These are phyloP conservation scores for Taurulus bubalis DNA, from an alignment of 2,113 vertebrate species.

Conservation along the genomic window DNA sequence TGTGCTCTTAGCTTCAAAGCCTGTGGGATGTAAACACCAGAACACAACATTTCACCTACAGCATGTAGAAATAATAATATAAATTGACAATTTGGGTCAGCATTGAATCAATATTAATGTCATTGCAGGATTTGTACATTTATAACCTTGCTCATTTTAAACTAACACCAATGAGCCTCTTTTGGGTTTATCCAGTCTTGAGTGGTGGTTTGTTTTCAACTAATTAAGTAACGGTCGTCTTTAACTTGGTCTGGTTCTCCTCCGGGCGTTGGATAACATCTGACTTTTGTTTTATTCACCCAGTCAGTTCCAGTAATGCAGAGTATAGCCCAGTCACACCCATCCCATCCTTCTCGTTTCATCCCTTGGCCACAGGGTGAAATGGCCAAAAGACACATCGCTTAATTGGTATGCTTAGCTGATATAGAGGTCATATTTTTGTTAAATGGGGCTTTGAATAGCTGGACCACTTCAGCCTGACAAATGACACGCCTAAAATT, in stretches of 20 bases:
- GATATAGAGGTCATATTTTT: conserved; percentile 62
- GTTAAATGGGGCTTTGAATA: conserved; percentile 41
- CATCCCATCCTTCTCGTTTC: conserved; percentile 21
- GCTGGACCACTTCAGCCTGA: conserved; percentile 27
- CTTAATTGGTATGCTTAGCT: conserved; percentile 58
- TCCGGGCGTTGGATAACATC: conserved; percentile 41
- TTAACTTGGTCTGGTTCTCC: conserved; percentile 25
- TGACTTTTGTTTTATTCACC: conserved; percentile 40
- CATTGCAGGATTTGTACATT: conserved; percentile 27
- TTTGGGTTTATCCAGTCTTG: conserved; percentile 12
- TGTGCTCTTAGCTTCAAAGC: conserved; percentile 47
- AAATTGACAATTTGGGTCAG: conserved; percentile 21
- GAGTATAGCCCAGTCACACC: conserved; percentile 28
- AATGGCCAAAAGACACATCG: conserved; percentile 42
- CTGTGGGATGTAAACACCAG: conserved; percentile 41
- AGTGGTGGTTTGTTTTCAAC: conserved; percentile 36
- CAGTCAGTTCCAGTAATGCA: conserved; percentile 44
- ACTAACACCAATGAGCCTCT: conserved; percentile 20
- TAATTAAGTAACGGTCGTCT: conserved; percentile 17
- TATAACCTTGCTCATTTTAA: conserved; percentile 21
- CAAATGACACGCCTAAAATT: conserved; percentile 49
- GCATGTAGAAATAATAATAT: conserved; percentile 1
- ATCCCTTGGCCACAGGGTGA: conserved; percentile 18
- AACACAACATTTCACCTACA: conserved; percentile 44
- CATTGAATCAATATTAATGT: conserved; percentile 47